These are phyloP conservation scores for Pegea sp. DNA, from an alignment of 23 tunicate species.

Conservation along the genomic window DNA sequence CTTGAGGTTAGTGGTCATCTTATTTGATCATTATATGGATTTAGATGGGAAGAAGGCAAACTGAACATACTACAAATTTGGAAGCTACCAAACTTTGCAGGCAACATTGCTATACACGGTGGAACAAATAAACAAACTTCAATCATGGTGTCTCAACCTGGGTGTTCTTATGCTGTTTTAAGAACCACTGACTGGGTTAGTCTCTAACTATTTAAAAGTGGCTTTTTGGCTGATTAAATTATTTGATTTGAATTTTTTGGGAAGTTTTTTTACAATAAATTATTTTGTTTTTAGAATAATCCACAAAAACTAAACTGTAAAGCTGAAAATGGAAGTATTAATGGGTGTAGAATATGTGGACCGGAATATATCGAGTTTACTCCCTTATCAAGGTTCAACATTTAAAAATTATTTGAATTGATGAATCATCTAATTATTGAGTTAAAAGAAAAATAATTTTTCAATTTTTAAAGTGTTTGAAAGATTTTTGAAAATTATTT, in stretches of 20 bases:
- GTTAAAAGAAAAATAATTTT: no score
- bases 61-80: slow-evolving; percentile 35
- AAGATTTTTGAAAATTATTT: not conserved
- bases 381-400: not conserved
- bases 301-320: not conserved
- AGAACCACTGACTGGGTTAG: slow-evolving; percentile 15
- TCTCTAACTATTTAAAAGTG: not conserved
- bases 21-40: no score
- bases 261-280: no score
- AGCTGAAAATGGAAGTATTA: not conserved
- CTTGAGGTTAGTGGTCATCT: no score
- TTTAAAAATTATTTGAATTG: not conserved
- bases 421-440: not conserved
- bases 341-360: not conserved
- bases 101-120: slow-evolving; percentile 36
- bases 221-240: no score
- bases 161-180: slow-evolving; percentile 49
- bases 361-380: not conserved
- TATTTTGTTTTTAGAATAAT: slow-evolving; percentile 1
- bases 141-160: slow-evolving; percentile 75
- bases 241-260: no score
- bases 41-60: slow-evolving; percentile 40
- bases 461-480: no score
- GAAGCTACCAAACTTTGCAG: slow-evolving; percentile 31
- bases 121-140: slow-evolving; percentile 9